Conservation (phyloP, 2,888 invertebrate genomes). For the Aquatica leii region DNA sequence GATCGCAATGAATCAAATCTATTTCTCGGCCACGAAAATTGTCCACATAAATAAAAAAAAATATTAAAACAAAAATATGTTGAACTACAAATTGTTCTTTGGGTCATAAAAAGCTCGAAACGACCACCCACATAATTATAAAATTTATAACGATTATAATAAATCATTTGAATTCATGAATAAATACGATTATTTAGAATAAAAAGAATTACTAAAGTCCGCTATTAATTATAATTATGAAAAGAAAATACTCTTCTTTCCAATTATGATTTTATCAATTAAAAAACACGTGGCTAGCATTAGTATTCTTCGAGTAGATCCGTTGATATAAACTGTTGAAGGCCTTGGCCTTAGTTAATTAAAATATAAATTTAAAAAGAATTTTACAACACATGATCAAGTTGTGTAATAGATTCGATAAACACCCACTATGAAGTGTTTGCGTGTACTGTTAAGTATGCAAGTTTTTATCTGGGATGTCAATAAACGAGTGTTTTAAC, state of each 20-base stretch:
- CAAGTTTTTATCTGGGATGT: neutral
- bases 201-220: too few species aligned
- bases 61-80: too few species aligned
- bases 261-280: constrained; percentile 11
- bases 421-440: neutral
- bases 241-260: neutral
- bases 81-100: too few species aligned
- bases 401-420: constrained; percentile 1
- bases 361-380: constrained; percentile 10
- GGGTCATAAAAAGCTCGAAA: too few species aligned
- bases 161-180: too few species aligned
- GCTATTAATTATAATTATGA: constrained; percentile 1
- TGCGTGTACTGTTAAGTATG: neutral
- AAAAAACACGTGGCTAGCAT: neutral
- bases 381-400: neutral
- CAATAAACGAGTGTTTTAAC: neutral
- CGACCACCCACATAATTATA: too few species aligned
- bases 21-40: too few species aligned
- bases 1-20: too few species aligned
- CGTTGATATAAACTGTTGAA: constrained; percentile 1
- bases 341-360: constrained; percentile 15
- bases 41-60: too few species aligned
- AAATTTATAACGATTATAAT: too few species aligned
- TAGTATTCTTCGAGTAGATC: neutral
- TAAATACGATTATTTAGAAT: too few species aligned